A percentile compares a stretch with the other conserved stretches of the same genome.
Evolutionary conservation across 1,140 invertebrate species (phyloP).

Genomic region (Drosophila bocki): DNA sequence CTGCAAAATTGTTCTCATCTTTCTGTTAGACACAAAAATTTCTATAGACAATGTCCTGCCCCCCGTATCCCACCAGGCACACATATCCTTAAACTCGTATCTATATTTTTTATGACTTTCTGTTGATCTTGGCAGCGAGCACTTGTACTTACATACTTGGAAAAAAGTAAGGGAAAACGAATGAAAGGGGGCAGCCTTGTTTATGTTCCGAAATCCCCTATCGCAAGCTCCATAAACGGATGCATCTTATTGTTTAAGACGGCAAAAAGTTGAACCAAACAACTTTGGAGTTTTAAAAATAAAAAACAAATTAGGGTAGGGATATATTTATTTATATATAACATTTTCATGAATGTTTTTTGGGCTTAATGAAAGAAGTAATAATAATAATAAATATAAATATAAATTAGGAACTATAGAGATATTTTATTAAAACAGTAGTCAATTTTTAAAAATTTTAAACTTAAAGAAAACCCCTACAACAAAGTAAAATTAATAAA

Average conservation of each 20-base stretch:
- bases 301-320: neutral
- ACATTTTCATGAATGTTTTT: neutral
- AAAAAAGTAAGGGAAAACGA: neutral
- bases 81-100: slow-evolving; percentile 44
- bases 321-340: neutral
- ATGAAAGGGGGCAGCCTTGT: slow-evolving; percentile 35
- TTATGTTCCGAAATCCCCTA: slow-evolving; percentile 64
- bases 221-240: slow-evolving; percentile 42
- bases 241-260: slow-evolving; percentile 47
- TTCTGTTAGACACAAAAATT: slow-evolving; percentile 70
- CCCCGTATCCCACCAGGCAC: neutral
- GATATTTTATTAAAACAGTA: no score
- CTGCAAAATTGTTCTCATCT: slow-evolving; percentile 66
- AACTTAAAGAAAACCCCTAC: no score
- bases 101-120: slow-evolving; percentile 81
- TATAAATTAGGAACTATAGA: neutral
- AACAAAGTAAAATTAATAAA: no score
- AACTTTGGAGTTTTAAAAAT: slow-evolving; percentile 11
- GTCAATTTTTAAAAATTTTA: no score
- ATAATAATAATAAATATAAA: no score
- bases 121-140: slow-evolving; percentile 66
- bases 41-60: slow-evolving; percentile 61
- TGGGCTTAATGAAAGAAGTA: no score
- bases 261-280: slow-evolving; percentile 11
- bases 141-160: slow-evolving; percentile 2